Evolutionary conservation across 1,140 invertebrate species (phyloP), one percentile per base, ranked within the genome.

Genomic region (Drosophila watanabei): DNA sequence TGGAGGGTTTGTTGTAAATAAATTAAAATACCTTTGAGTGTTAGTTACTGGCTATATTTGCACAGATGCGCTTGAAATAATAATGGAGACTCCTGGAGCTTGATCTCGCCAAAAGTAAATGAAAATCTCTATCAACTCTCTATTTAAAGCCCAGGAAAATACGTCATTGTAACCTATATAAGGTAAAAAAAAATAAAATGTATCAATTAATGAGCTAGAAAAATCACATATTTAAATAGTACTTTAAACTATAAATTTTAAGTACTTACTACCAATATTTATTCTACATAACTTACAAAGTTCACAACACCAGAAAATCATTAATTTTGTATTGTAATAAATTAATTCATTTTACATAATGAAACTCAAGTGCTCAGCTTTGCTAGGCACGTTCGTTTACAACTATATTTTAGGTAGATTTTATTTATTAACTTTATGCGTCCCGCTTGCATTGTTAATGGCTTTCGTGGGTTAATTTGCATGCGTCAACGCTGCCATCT

Each of bases 351-450:
- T 35, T 54, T 14, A 28, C 14, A 5, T 20, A n/a, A 18, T 18
- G 8, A 14, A 13, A 14, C 20, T 13, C n/a, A 64, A 41, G n/a
- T 20, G 24, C 37, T 33, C 8, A 13, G 6, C 1, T n/a, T 24
- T n/a, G n/a, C 10, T 6, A 11, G 10, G 7, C 18, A 43, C 10
- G n/a, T 24, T 1, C 14, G n/a, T 7, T 1, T 43, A 51, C 32
- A 45, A 32, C 52, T 52, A 72, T 72, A 64, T 43, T 64, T 79
- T 59, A 75, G 61, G 56, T 52, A 58, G 58, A 77, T 75, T 70
- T 73, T 84, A 81, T 84, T 88, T 79, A 84, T 84, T 84, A 82
- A 82, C 65, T 41, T 68, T 46, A 62, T 68, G 56, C 54, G 48
- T 66, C n/a, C 62, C 73, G 30, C 59, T 60, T 60, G 79, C 51